Evolutionary conservation across 2,888 invertebrate genomes (phyloP).

Genomic region (Drosophila atroscutellata): DNA sequence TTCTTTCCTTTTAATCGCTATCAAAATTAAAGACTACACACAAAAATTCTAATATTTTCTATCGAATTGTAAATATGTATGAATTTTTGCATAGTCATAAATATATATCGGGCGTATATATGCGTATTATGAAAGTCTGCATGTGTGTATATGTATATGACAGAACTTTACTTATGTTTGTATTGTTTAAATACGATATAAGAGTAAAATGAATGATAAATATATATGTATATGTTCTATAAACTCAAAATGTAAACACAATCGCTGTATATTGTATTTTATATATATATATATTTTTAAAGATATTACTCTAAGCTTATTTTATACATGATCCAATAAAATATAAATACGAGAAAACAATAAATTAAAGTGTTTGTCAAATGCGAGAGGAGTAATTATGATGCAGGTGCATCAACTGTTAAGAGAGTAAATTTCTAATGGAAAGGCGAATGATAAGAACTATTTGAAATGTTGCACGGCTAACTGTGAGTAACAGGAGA

Average conservation of each 20-base stretch:
- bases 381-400: neutral
- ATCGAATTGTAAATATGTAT: constrained; percentile 72
- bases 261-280: constrained; percentile 66
- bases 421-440: neutral
- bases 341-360: constrained; percentile 36
- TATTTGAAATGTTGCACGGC: neutral
- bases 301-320: constrained; percentile 52
- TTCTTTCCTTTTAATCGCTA: constrained; percentile 14
- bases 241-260: constrained; percentile 44
- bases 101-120: constrained; percentile 56
- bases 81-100: constrained; percentile 72
- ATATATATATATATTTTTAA: constrained; percentile 33
- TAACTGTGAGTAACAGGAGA: neutral
- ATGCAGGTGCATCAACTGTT: no score
- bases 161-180: constrained; percentile 49
- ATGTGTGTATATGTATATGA: constrained; percentile 61
- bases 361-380: constrained; percentile 3
- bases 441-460: neutral
- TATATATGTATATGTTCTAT: constrained; percentile 27
- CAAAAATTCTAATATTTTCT: constrained; percentile 76
- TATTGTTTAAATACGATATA: constrained; percentile 48
- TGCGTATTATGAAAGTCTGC: constrained; percentile 63
- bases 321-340: constrained; percentile 67
- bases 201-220: constrained; percentile 34
- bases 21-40: constrained; percentile 52